Base-by-base conservation (phyloP, 2,797 vertebrate genomes). In the Coregonus sp. region DNA sequence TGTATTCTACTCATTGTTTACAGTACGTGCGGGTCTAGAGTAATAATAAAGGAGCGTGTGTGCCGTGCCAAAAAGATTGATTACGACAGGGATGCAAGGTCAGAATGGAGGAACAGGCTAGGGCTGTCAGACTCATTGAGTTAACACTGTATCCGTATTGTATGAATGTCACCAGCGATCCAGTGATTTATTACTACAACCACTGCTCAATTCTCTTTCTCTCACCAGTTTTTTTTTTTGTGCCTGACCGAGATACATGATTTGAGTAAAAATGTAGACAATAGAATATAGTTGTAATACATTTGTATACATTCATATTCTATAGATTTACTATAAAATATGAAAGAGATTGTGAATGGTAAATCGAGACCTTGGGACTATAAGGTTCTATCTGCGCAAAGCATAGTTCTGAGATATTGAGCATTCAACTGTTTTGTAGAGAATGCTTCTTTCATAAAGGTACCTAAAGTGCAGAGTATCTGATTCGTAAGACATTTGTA, bases 81-180 rank as follows among this genome's bases (percentile, higher is more conserved):
- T 93, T 92, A 93, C 92, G 91, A 93, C 92, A 92, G 92, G 90
- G 92, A 93, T 91, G 92, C 92, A 93, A 93, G 92, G 92, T 93
- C 92, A 93, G 92, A 89, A 92, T 93, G 90, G 92, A 93, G 92
- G 92, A 93, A 93, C 92, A 93, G 92, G 92, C 92, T 91, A 92
- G 92, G 92, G 92, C 92, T 93, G 92, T 93, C 92, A 91, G 92
- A 93, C 92, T 93, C 92, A 93, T 93, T 93, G 92, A 93, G 92
- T 93, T 93, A 93, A 93, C 92, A 93, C 92, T 93, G 92, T 93
- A 93, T 93, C 92, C 92, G 92, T 93, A 93, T 93, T 93, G 92
- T 93, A 93, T 93, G 92, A 93, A 92, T 93, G 92, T 93, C 92
- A 93, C 91, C 92, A 92, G 92, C 92, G 91, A 93, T 93, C 92